Conservation (phyloP, 2,113 vertebrate genomes). For the Pseudolaguvia tuberculata region DNA sequence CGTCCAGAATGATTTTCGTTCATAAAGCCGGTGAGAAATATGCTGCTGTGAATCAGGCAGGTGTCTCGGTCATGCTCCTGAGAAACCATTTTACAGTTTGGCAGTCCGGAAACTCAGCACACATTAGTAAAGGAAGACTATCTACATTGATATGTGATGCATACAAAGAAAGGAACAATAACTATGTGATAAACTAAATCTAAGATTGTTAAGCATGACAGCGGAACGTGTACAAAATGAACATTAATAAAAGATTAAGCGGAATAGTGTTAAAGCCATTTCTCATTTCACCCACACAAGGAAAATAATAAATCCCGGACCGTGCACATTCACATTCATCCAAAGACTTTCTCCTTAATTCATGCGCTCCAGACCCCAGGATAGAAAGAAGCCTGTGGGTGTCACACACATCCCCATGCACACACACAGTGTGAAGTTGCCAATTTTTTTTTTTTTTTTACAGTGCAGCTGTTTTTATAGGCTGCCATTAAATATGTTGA, state of each 20-base stretch:
- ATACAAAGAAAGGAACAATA: not conserved
- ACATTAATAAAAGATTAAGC: not conserved
- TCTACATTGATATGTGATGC: not conserved
- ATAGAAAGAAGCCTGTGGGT: constrained; percentile 10
- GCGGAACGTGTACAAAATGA: not conserved
- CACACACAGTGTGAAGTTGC: constrained; percentile 1
- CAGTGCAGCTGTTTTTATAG: constrained; percentile 15
- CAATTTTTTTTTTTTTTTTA: not conserved
- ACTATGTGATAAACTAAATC: not conserved
- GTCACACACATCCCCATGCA: not conserved
- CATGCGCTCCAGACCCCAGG: constrained; percentile 2
- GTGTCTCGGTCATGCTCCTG: not conserved
- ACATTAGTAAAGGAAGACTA: not conserved
- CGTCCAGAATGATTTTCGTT: not conserved
- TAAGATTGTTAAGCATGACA: not conserved
- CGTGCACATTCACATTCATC: constrained; percentile 52
- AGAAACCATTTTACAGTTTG: not conserved
- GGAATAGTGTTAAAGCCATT: not conserved
- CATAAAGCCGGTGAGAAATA: not conserved
- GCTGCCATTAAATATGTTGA: constrained; percentile 28
- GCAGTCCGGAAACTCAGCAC: not conserved
- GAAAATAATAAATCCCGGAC: constrained; percentile 43
- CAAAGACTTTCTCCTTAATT: constrained; percentile 49
- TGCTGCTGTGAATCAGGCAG: not conserved
- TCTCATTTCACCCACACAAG: constrained; percentile 9